Conservation (phyloP, 37 sponge, comb jelly and placozoan species). For the Halisarca cf. caerulea region DNA sequence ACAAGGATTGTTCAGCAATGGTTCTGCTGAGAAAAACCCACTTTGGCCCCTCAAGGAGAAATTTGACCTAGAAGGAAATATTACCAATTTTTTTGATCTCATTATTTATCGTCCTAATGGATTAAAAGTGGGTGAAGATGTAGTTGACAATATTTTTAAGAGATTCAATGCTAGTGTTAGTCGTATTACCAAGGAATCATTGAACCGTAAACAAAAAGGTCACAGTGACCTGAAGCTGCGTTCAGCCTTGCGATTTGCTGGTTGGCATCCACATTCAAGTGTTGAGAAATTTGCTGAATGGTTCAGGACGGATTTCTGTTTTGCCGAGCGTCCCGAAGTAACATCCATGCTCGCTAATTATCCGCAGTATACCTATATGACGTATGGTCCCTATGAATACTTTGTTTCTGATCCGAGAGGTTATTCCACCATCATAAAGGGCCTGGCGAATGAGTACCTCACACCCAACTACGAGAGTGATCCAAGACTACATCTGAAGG, state of each 20-base stretch:
- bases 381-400: slow-evolving; percentile 19
- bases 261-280: not conserved
- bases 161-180: not conserved
- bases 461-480: slow-evolving; percentile 3
- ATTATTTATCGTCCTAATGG: slow-evolving; percentile 6
- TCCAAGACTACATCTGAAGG: slow-evolving; percentile 24
- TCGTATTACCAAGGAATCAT: not conserved
- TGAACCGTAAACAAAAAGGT: not conserved
- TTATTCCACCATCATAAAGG: not conserved
- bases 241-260: not conserved
- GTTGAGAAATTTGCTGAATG: slow-evolving; percentile 19
- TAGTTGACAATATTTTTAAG: not conserved
- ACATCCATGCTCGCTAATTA: not conserved
- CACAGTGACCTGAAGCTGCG: slow-evolving; percentile 11
- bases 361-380: not conserved
- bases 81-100: not conserved
- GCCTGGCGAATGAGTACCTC: slow-evolving; percentile 22
- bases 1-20: not conserved
- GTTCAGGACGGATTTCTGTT: slow-evolving; percentile 22
- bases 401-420: slow-evolving; percentile 42
- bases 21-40: not conserved
- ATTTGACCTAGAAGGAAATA: not conserved
- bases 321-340: slow-evolving; percentile 13
- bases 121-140: not conserved
- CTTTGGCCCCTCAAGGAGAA: slow-evolving; percentile 19